Base-by-base conservation (phyloP, 2,888 invertebrate species). In the Lottia gigantea region DNA sequence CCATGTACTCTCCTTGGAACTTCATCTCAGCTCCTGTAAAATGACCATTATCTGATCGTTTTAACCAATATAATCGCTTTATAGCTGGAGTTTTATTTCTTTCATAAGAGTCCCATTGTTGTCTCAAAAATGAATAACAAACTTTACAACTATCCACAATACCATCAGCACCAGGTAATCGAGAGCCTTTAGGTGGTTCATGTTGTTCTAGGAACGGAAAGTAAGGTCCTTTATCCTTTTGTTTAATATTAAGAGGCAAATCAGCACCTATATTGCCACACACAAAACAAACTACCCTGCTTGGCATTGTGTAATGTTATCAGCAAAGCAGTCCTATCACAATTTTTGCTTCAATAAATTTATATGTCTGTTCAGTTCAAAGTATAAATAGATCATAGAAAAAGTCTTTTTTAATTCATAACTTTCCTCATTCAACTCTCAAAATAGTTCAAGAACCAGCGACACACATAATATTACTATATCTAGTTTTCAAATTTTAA, bases 31-130 rank as follows among this genome's bases (percentile, higher is more conserved):
- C 87, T 1, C 88, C 88, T 7, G 87, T 95, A 83, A 94, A 96
- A 0, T 94, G 94, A 74, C 95, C 95, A 84, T 95, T 95, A 86
- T 97, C 96, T 79, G 94, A 92, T 80, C 97, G 91, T 89, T 97
- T 97, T 90, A 96, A 91, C 94, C 96, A 96, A 87, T 97, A 97
- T 84, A 96, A 92, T 68, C 97, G 91, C 88, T 96, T 95, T 77
- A 93, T 91, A 87, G 95, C 94, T 0, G 96, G 95, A 80, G 94
- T 94, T 85, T 93, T 93, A 83, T 93, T 94, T 62, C 93, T 91
- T 90, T 97, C 96, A 88, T 95, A 95, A 76, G 93, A 92, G 83
- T 96, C 95, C 97, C 97, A 97, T 89, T 97, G 97, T 88, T 95
- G 94, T 70, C 93, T 91, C 62, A 97, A 91, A 84, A 95, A 92